phyloP scores from a whole-genome alignment of 2,888 invertebrate genomes.

The Venusia cambrica region DNA sequence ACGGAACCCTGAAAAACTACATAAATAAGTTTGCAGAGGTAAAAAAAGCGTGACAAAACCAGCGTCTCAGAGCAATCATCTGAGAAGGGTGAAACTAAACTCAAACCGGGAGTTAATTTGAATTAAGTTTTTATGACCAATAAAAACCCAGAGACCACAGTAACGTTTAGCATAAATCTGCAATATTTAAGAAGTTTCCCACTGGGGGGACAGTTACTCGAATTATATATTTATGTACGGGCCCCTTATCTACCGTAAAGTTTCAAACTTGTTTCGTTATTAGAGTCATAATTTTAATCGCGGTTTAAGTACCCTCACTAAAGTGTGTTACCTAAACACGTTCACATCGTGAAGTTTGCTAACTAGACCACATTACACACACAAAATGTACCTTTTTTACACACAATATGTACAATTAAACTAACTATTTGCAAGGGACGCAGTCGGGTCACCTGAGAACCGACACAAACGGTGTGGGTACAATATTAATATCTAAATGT shows the following conservation, averaged over 20 bases:
- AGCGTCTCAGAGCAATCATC: slow-evolving; percentile 2
- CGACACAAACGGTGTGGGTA: too few species aligned
- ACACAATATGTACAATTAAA: too few species aligned
- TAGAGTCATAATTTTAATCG: slow-evolving; percentile 24
- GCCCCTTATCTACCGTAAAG: slow-evolving; percentile 22
- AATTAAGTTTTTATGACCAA: slow-evolving; percentile 58
- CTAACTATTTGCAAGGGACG: too few species aligned
- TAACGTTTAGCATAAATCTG: slow-evolving; percentile 68
- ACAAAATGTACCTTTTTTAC: too few species aligned
- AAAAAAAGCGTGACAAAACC: background rate
- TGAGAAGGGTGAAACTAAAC: slow-evolving; percentile 29
- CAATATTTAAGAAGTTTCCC: slow-evolving; percentile 61
- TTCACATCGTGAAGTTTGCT: slow-evolving; percentile 6
- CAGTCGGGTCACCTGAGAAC: too few species aligned
- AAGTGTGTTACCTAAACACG: slow-evolving; percentile 14
- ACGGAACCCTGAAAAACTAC: background rate
- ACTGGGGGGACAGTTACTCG: slow-evolving; percentile 41
- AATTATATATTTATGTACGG: slow-evolving; percentile 49
- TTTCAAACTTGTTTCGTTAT: slow-evolving; percentile 25
- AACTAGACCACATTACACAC: slow-evolving; percentile 3
- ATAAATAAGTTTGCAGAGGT: background rate
- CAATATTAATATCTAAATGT: too few species aligned
- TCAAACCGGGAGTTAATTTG: slow-evolving; percentile 53
- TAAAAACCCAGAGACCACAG: slow-evolving; percentile 46
- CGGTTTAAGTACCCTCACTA: slow-evolving; percentile 14